Evolutionary conservation across 2,797 vertebrate species (phyloP).

Genomic region (Aselliscus stoliczkanus): DNA sequence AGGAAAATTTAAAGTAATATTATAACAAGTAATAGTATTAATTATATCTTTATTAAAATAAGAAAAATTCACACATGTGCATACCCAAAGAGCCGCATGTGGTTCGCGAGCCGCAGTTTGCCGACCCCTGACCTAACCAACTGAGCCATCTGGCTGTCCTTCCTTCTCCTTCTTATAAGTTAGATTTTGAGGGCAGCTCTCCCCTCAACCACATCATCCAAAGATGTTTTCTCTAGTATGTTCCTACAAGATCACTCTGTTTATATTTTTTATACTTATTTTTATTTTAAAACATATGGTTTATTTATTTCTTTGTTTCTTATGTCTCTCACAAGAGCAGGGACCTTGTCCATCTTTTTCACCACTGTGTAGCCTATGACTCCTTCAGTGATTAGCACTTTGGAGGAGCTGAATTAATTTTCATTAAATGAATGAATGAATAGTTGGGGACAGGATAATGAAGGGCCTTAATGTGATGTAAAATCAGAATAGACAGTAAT

Average conservation of each 20-base stretch:
- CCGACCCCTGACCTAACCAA: too few relatives aligned
- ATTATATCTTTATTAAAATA: too few relatives aligned
- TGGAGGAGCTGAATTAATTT: neutral
- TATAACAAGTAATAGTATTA: too few relatives aligned
- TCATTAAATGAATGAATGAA: neutral
- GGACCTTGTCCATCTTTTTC: neutral
- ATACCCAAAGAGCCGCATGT: too few relatives aligned
- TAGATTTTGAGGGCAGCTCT: neutral
- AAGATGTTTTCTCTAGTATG: neutral
- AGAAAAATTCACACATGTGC: too few relatives aligned
- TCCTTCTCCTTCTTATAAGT: neutral
- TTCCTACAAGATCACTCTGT: neutral
- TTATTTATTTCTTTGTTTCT: neutral
- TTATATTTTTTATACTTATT: neutral
- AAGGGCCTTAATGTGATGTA: neutral
- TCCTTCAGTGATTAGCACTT: neutral
- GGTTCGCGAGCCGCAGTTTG: too few relatives aligned
- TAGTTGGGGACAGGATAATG: neutral
- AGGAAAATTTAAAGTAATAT: too few relatives aligned
- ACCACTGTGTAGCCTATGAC: neutral
- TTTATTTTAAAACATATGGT: neutral
- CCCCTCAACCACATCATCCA: neutral
- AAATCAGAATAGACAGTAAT: neutral
- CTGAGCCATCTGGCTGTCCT: too few relatives aligned
- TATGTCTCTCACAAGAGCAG: neutral